These are phyloP conservation scores for Netelia inedita DNA, from an alignment of 2,888 invertebrate genomes.

Conservation along the genomic window DNA sequence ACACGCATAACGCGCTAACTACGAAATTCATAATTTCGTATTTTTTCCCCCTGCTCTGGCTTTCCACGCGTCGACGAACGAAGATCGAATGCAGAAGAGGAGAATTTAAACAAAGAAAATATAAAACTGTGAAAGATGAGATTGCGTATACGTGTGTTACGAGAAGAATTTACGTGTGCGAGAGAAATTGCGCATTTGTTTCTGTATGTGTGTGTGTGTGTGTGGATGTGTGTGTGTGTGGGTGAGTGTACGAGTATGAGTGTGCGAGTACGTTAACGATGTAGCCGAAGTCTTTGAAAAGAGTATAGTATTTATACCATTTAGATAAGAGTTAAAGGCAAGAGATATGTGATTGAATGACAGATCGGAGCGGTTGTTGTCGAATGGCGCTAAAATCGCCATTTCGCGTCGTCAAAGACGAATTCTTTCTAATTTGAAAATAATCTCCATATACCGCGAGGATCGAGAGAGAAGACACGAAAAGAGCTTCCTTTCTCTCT, in stretches of 20 bases:
- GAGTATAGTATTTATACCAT: constrained; percentile 65
- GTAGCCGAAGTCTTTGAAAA: constrained; percentile 49
- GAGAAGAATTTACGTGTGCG: not conserved
- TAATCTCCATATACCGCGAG: constrained; percentile 13
- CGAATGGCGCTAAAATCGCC: not conserved
- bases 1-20: constrained; percentile 26
- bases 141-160: not conserved
- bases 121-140: constrained; percentile 23
- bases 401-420: constrained; percentile 12
- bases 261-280: not conserved
- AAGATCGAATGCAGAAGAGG: constrained; percentile 16
- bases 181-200: constrained; percentile 12
- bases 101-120: not conserved
- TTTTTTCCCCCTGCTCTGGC: not conserved
- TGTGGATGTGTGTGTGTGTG: constrained; percentile 9
- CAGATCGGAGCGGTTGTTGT: constrained; percentile 8
- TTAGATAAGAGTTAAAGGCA: constrained; percentile 53
- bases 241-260: constrained; percentile 17
- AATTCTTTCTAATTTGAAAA: not conserved
- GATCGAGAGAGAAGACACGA: constrained; percentile 11
- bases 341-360: constrained; percentile 47
- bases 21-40: constrained; percentile 37
- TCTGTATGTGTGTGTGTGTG: constrained; percentile 2
- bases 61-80: constrained; percentile 7
- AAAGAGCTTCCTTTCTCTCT: constrained; percentile 10